A percentile compares a stretch with the other conserved stretches of the same genome.
phyloP scores from a whole-genome alignment of 2,888 invertebrate species.

The Cyrtodaria siliqua region DNA sequence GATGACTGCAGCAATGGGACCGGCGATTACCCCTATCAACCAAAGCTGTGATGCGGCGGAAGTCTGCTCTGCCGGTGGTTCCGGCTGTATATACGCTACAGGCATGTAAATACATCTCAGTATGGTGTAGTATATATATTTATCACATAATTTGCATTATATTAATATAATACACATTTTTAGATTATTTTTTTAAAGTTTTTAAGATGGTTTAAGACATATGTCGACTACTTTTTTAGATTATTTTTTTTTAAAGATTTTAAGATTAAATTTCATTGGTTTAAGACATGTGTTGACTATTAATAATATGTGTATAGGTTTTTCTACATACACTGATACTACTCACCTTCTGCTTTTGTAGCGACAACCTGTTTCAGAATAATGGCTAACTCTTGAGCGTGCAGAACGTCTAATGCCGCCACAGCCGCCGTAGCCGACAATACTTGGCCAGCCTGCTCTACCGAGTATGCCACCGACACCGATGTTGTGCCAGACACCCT shows the following conservation, averaged over 20 bases:
- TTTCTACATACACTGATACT: too few species aligned
- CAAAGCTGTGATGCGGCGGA: slow-evolving; percentile 57
- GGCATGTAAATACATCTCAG: too few species aligned
- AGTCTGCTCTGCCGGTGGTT: not conserved
- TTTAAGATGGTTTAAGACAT: too few species aligned
- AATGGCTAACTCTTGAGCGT: slow-evolving; percentile 80
- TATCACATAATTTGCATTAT: too few species aligned
- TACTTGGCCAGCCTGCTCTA: slow-evolving; percentile 58
- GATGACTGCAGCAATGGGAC: slow-evolving; percentile 66
- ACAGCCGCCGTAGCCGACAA: slow-evolving; percentile 65
- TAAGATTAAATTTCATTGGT: too few species aligned
- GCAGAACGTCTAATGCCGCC: slow-evolving; percentile 63
- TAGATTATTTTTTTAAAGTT: too few species aligned
- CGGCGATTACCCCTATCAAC: slow-evolving; percentile 80
- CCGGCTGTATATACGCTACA: not conserved
- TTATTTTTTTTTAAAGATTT: too few species aligned
- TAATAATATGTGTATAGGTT: too few species aligned
- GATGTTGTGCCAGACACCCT: slow-evolving; percentile 40
- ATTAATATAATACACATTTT: too few species aligned
- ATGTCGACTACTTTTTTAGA: too few species aligned
- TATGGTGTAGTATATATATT: too few species aligned
- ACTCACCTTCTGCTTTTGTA: slow-evolving; percentile 77
- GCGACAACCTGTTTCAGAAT: slow-evolving; percentile 75
- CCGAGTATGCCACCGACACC: slow-evolving; percentile 66
- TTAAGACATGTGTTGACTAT: too few species aligned